Conservation (phyloP, 2,113 vertebrate genomes). For the Actenoides hombroni region DNA sequence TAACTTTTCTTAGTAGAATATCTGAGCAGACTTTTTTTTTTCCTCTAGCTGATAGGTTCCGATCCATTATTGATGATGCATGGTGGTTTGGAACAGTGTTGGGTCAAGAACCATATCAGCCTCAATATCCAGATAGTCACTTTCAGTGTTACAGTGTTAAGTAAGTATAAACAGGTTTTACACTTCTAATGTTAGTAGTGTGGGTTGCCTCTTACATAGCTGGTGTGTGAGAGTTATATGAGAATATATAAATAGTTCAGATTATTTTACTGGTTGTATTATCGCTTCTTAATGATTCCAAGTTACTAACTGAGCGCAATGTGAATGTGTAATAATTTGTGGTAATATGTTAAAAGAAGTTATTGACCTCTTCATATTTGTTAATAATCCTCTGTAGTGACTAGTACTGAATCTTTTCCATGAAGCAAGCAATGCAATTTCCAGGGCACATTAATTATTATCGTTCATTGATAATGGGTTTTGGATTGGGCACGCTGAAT, state of each 20-base stretch:
- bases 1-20: background rate
- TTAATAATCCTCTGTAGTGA: background rate
- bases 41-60: constrained; percentile 86
- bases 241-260: background rate
- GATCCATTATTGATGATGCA: constrained; percentile 96
- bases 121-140: constrained; percentile 92
- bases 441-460: background rate
- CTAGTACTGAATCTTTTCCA: background rate
- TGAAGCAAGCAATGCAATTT: background rate
- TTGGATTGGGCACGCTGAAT: background rate
- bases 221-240: background rate
- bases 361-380: background rate
- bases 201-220: background rate
- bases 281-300: background rate
- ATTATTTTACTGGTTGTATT: background rate
- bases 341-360: background rate
- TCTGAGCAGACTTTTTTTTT: background rate
- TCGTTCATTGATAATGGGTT: background rate
- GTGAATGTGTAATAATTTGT: background rate
- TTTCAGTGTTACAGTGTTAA: constrained; percentile 97
- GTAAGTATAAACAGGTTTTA: constrained; percentile 72
- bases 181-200: background rate
- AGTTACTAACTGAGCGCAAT: background rate
- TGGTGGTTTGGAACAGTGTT: constrained; percentile 99
- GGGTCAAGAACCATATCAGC: constrained; percentile 92